A percentile compares a stretch with the other conserved stretches of the same genome.
phyloP scores from a whole-genome alignment of 2,797 vertebrate species.

The Hyperoplus immaculatus region DNA sequence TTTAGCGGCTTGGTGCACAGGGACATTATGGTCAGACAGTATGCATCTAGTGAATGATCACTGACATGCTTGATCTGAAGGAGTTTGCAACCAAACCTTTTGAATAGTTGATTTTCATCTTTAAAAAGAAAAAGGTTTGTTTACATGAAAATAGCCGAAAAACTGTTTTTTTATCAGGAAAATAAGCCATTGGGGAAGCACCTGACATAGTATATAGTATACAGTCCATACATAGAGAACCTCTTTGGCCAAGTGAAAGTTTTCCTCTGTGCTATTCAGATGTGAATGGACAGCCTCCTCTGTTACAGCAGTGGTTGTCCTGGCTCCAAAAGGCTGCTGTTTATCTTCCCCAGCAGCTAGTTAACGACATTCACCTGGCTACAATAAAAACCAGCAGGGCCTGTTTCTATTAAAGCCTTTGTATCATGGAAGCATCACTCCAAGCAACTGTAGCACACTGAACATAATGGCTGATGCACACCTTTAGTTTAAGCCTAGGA shows the following conservation, averaged over 20 bases:
- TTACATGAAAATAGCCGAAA: too few relatives aligned
- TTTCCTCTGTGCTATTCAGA: not conserved
- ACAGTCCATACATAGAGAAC: not conserved
- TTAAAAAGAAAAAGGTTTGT: too few relatives aligned
- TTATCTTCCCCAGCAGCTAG: not conserved
- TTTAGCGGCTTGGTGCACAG: conserved; percentile 2
- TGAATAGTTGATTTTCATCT: not conserved
- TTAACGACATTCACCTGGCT: conserved; percentile 11
- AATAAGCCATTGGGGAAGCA: not conserved
- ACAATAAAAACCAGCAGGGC: conserved; percentile 17
- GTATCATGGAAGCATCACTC: not conserved
- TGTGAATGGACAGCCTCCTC: not conserved
- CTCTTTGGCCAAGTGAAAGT: not conserved
- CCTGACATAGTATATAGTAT: not conserved
- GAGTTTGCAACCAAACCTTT: too few relatives aligned
- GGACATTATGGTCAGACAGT: not conserved
- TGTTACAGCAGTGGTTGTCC: not conserved
- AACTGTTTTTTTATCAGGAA: too few relatives aligned
- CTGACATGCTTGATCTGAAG: not conserved
- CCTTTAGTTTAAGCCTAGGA: not conserved
- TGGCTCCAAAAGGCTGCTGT: not conserved
- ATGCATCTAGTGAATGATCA: not conserved
- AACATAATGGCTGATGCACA: not conserved
- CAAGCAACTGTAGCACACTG: not conserved
- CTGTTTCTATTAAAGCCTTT: not conserved